These are phyloP conservation scores for Mesorhabditis belari DNA, from an alignment of 2,888 invertebrate species.

Conservation along the genomic window DNA sequence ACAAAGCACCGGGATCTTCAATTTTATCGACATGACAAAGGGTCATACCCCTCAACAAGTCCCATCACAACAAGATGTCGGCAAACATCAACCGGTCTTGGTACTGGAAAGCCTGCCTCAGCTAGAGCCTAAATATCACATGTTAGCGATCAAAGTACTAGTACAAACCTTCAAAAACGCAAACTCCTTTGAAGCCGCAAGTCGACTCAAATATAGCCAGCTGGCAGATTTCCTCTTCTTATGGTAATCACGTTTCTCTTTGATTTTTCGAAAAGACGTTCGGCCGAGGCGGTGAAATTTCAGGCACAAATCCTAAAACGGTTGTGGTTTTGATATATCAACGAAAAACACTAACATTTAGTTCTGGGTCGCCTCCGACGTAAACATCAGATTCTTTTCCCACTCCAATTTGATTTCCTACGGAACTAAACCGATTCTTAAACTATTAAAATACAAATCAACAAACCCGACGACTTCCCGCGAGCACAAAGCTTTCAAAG, in stretches of 20 bases:
- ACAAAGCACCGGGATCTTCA: conserved; percentile 61
- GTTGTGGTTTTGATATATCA: conserved; percentile 58
- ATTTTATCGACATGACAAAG: conserved; percentile 51
- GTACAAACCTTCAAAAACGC: conserved; percentile 76
- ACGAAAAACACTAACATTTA: conserved; percentile 21
- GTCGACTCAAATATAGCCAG: conserved; percentile 90
- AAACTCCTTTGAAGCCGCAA: conserved; percentile 81
- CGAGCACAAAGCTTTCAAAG: conserved; percentile 67
- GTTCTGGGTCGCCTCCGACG: conserved; percentile 47
- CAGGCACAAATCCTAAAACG: conserved; percentile 80
- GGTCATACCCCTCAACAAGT: conserved; percentile 66
- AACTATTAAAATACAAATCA: neutral
- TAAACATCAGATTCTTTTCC: conserved; percentile 79
- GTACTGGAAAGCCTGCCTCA: conserved; percentile 85
- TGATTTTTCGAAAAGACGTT: conserved; percentile 89
- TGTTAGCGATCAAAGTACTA: neutral
- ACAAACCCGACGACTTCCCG: conserved; percentile 58
- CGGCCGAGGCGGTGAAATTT: conserved; percentile 78
- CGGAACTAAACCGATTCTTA: conserved; percentile 52
- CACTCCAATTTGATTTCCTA: conserved; percentile 96
- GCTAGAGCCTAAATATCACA: conserved; percentile 65
- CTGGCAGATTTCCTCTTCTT: conserved; percentile 76
- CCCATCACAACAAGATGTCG: conserved; percentile 93
- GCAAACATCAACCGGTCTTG: conserved; percentile 86
- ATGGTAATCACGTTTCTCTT: conserved; percentile 92